Percentiles rank a stretch among this genome's conserved stretches.
Evolutionary conservation across 2,888 invertebrate species (phyloP).

Genomic region (Adela reaumurella): DNA sequence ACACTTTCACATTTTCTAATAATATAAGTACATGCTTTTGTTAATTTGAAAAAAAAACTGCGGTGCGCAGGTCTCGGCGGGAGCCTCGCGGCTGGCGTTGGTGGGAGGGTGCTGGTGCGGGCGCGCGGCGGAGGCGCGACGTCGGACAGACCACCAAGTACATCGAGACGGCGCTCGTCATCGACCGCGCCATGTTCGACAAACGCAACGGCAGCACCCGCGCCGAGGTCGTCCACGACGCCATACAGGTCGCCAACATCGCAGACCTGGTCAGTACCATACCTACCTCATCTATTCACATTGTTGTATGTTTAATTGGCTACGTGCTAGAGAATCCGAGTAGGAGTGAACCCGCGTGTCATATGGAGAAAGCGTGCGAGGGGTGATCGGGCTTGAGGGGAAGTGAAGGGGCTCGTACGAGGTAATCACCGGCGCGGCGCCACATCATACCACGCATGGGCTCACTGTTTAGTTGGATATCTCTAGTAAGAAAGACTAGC

Average conservation of each 20-base stretch:
- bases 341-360: no score
- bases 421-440: no score
- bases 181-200: conserved; percentile 96
- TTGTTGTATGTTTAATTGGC: no score
- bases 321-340: no score
- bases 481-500: no score
- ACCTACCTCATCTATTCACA: neutral
- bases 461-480: no score
- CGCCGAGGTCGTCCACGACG: conserved; percentile 87
- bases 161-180: conserved; percentile 92
- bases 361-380: no score
- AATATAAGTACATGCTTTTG: no score
- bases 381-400: no score
- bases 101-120: conserved; percentile 37
- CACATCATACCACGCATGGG: no score
- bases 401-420: no score
- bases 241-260: conserved; percentile 95
- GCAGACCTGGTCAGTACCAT: conserved; percentile 82
- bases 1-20: no score
- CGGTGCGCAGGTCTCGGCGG: neutral
- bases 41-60: neutral
- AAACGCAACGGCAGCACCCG: conserved; percentile 86
- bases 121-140: conserved; percentile 60
- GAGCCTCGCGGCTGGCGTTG: conserved; percentile 32
- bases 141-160: conserved; percentile 89